Conservation (phyloP, 2,888 invertebrate genomes). For the Gymnoscelis rufifasciata region DNA sequence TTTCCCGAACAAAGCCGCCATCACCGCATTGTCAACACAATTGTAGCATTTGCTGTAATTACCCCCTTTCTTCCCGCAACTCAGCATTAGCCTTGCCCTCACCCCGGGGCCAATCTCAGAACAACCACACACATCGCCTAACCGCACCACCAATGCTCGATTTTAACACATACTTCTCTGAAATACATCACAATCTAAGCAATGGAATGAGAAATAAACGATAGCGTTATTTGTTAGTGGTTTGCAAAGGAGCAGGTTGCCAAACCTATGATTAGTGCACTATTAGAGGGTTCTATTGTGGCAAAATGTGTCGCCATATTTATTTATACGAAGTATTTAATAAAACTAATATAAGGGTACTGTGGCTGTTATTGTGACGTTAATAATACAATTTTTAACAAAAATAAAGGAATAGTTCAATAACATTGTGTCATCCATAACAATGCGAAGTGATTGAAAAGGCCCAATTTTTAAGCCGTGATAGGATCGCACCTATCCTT, state of each 20-base stretch:
- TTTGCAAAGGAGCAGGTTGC: slow-evolving; percentile 46
- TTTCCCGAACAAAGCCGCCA: slow-evolving; percentile 21
- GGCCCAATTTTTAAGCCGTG: slow-evolving; percentile 29
- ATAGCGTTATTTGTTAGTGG: neutral
- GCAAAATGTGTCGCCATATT: slow-evolving; percentile 46
- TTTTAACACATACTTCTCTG: neutral
- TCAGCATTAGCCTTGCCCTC: slow-evolving; percentile 59
- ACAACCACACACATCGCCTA: slow-evolving; percentile 1
- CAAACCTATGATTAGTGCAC: slow-evolving; percentile 73
- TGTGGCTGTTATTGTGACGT: neutral
- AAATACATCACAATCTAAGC: slow-evolving; percentile 12
- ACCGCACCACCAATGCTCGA: slow-evolving; percentile 33
- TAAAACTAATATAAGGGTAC: slow-evolving; percentile 27
- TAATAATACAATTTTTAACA: neutral
- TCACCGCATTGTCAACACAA: slow-evolving; percentile 56
- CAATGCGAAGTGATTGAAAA: slow-evolving; percentile 10
- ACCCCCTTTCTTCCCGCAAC: slow-evolving; percentile 60
- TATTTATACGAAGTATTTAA: slow-evolving; percentile 24
- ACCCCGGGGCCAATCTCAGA: slow-evolving; percentile 34
- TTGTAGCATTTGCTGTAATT: slow-evolving; percentile 70
- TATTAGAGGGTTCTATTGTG: slow-evolving; percentile 63
- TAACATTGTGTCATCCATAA: slow-evolving; percentile 2
- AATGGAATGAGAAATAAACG: slow-evolving; percentile 28
- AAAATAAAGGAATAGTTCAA: neutral
- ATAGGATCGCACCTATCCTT: slow-evolving; percentile 20